Base-by-base conservation (phyloP, 2,797 vertebrate genomes). In the Orestias chungarensis region DNA sequence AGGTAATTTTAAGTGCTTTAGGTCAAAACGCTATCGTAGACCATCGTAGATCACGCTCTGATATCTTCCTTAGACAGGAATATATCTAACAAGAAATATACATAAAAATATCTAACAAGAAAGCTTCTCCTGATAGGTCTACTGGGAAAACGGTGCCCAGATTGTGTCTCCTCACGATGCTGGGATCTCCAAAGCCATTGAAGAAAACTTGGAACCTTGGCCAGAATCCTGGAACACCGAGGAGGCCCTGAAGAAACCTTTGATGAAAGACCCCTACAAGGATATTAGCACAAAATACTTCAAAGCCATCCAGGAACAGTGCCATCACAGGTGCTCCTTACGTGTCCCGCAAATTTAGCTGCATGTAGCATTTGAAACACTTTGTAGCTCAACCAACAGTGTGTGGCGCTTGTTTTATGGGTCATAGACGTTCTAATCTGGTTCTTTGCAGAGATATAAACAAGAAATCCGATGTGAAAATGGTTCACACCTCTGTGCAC, bases 401-500 rank as follows among this genome's bases (percentile, higher is more conserved):
- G 25, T 8, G 14, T 18, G 31, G 23, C 25, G 46, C 49, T 49
- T 62, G 9, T 7, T 29, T 40, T 52, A 1, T 6, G 20, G 1
- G 61, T 3, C 33, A 17, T 6, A 20, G 3, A 14, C 27, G 31
- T 18, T 71, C 42, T 29, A 38, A 61, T 14, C 46, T 47, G 8
- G 78, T 14, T 74, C 20, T 52, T 74, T 23, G 78, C 78, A 99
- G 98, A 91, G 94, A 93, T 35, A 91, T 96, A 86, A 99, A 99
- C 93, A 96, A 92, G 87, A 91, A 87, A 55, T 95, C 96, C 43
- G 86, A 93, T 78, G 86, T 97, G 88, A 98, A 96, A 91, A 96
- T 98, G n/a, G 96, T 99, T 69, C 98, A 99, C 78, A 99, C 98
- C 0, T 97, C 98, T 20, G 97, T 99, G 84, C 98, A 99, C 0